Conservation (phyloP, 2,888 invertebrate species). For the Drosophila yooni region DNA sequence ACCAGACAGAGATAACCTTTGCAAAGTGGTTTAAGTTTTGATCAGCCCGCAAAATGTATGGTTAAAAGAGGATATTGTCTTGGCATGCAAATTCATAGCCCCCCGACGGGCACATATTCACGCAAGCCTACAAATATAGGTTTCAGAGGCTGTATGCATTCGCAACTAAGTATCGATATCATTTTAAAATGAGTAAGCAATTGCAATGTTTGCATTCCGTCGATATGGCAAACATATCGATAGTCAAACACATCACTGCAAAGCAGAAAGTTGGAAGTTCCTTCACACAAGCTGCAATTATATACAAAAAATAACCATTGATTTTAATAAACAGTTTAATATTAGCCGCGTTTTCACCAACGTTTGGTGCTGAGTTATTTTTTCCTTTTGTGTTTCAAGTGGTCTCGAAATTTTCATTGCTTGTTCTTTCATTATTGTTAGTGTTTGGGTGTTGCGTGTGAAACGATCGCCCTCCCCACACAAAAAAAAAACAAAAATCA, state of each 20-base stretch:
- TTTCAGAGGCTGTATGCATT: neutral
- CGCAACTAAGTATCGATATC: constrained; percentile 10
- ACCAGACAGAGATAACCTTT: neutral
- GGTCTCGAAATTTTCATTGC: constrained; percentile 17
- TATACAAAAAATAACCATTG: constrained; percentile 36
- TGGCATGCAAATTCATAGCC: neutral
- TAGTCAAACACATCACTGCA: constrained; percentile 13
- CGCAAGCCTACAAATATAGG: neutral
- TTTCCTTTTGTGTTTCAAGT: constrained; percentile 48
- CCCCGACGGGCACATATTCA: neutral
- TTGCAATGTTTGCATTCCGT: neutral
- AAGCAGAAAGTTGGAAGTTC: constrained; percentile 14
- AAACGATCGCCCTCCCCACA: constrained; percentile 14
- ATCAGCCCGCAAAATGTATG: neutral
- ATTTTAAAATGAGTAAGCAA: neutral
- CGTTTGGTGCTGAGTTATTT: constrained; percentile 48
- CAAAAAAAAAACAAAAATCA: constrained; percentile 12
- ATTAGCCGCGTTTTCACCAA: constrained; percentile 46
- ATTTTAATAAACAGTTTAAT: constrained; percentile 38
- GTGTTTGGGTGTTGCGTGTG: constrained; percentile 40
- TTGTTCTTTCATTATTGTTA: constrained; percentile 18
- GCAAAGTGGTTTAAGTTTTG: neutral
- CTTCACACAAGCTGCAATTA: constrained; percentile 29
- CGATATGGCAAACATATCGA: constrained; percentile 18
- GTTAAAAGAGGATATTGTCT: neutral